A percentile compares a stretch with the other conserved stretches of the same genome.
phyloP scores from a whole-genome alignment of 2,797 vertebrate species.

The Lagorchestes hirsutus region DNA sequence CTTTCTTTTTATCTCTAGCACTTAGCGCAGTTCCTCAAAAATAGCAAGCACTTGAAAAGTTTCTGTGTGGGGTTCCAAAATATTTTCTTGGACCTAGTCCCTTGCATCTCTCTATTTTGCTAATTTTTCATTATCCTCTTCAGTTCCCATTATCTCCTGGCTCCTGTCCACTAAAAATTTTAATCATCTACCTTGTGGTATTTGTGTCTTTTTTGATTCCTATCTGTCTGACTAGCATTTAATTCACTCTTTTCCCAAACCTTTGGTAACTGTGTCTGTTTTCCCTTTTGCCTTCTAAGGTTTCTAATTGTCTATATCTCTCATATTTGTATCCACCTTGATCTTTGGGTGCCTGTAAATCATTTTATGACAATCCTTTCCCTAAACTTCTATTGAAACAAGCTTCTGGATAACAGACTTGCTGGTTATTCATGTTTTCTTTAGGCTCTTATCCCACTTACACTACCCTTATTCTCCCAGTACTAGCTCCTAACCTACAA shows the following conservation, averaged over 20 bases:
- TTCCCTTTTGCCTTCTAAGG: background rate
- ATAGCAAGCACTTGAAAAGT: background rate
- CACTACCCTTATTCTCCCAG: background rate
- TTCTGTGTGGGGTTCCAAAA: background rate
- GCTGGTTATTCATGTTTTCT: background rate
- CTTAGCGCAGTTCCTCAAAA: too few relatives aligned
- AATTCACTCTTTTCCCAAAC: background rate
- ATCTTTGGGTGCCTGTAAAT: background rate
- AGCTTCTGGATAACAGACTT: background rate
- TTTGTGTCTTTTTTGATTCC: background rate
- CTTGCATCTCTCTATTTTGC: background rate
- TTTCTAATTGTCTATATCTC: background rate
- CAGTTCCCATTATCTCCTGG: background rate
- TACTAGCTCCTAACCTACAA: background rate
- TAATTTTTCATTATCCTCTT: background rate
- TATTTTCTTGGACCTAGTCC: background rate
- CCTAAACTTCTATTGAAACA: background rate
- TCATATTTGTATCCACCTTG: background rate
- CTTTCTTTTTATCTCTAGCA: background rate
- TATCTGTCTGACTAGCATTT: background rate
- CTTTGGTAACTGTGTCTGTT: background rate
- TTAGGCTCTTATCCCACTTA: too few relatives aligned
- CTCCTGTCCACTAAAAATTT: background rate
- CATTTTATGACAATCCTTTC: background rate
- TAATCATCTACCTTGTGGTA: background rate